Conservation (phyloP, 2,888 invertebrate genomes). For the Drosophila picticornis region DNA sequence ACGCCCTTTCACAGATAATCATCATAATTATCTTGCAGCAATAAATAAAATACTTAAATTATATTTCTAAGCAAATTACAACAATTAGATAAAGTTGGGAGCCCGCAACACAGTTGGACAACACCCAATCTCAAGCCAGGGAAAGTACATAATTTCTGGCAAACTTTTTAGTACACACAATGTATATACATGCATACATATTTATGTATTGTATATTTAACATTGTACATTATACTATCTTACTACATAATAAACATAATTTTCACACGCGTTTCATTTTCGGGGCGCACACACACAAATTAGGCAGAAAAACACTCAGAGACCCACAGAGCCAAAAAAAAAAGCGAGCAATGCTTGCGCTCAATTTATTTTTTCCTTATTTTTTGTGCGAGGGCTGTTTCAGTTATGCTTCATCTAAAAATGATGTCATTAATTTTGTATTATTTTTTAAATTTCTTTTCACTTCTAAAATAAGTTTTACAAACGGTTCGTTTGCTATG, state of each 20-base stretch:
- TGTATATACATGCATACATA: constrained; percentile 2
- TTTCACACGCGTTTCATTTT: constrained; percentile 80
- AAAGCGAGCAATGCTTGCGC: constrained; percentile 46
- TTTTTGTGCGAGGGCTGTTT: constrained; percentile 35
- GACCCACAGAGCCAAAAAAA: constrained; percentile 30
- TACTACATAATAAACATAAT: constrained; percentile 71
- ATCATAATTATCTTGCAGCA: constrained; percentile 75
- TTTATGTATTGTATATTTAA: constrained; percentile 21
- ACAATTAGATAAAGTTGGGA: constrained; percentile 64
- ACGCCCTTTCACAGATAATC: constrained; percentile 74
- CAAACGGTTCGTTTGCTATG: background rate
- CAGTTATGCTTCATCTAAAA: background rate
- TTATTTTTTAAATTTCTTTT: background rate
- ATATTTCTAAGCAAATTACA: constrained; percentile 70
- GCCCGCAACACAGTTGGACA: constrained; percentile 52
- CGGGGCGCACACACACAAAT: constrained; percentile 71
- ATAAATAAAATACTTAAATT: constrained; percentile 67
- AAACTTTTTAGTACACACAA: constrained; percentile 15
- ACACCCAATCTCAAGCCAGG: constrained; percentile 52
- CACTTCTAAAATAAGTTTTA: background rate
- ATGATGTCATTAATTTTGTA: too few species aligned
- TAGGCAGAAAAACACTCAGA: constrained; percentile 70
- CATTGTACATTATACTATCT: constrained; percentile 50
- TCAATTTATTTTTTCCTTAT: constrained; percentile 4
- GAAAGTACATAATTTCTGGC: constrained; percentile 58